Conservation (phyloP, 2,113 vertebrate genomes). For the Nipponia nippon region DNA sequence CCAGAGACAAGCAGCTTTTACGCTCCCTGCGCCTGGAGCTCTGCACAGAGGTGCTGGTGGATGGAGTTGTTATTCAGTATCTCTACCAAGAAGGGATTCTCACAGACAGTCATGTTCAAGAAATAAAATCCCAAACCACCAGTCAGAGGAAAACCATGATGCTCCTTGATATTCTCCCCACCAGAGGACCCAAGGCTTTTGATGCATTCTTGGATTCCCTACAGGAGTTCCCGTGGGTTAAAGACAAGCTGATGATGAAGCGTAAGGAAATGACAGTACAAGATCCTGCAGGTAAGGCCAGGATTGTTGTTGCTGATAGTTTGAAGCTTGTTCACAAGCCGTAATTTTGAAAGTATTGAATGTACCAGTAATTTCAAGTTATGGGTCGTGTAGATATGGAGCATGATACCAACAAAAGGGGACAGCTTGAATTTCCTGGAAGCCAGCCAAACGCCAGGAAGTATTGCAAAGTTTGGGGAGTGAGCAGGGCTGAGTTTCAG, state of each 20-base stretch:
- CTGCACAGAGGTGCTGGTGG: constrained; percentile 82
- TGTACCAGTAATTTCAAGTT: background rate
- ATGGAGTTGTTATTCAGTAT: constrained; percentile 83
- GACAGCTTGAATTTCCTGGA: background rate
- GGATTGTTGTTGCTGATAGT: background rate
- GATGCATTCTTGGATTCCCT: constrained; percentile 80
- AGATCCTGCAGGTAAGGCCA: constrained; percentile 72
- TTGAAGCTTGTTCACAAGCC: background rate
- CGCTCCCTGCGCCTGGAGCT: constrained; percentile 80
- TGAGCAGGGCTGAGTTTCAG: background rate
- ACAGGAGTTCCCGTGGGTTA: constrained; percentile 88
- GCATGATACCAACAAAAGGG: background rate
- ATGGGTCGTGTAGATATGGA: accelerated
- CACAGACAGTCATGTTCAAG: constrained; percentile 81
- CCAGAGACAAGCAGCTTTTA: constrained; percentile 81
- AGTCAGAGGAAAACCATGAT: constrained; percentile 76
- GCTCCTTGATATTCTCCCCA: constrained; percentile 87
- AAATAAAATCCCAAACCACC: constrained; percentile 81
- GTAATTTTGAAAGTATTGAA: background rate
- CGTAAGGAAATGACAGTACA: constrained; percentile 59
- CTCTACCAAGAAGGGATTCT: constrained; percentile 90
- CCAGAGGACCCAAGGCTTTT: constrained; percentile 87
- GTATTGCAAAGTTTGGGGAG: background rate
- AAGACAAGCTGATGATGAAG: constrained; percentile 74
- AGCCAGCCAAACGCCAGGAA: background rate